phyloP scores from a whole-genome alignment of 2,797 vertebrate species.

The Myotis daubentonii region DNA sequence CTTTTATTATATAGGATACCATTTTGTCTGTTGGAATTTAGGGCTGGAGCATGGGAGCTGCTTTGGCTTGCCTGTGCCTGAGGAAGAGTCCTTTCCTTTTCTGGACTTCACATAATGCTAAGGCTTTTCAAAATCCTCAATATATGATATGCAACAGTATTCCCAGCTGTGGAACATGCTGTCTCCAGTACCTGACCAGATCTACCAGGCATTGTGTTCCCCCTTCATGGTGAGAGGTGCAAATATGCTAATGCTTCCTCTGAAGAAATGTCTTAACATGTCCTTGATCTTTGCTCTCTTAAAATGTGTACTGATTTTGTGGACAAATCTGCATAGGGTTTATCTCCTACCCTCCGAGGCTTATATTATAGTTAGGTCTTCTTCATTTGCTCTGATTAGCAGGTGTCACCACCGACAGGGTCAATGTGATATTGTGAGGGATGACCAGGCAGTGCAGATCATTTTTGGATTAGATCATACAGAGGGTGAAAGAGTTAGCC shows the following conservation, averaged over 20 bases:
- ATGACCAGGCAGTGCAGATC: background rate
- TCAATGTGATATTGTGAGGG: background rate
- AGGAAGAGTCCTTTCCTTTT: background rate
- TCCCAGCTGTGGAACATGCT: background rate
- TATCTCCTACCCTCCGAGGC: background rate
- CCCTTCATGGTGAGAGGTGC: background rate
- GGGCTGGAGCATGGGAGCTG: background rate
- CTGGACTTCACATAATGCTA: background rate
- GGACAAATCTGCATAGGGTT: background rate
- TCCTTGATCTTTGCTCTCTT: background rate
- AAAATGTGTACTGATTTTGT: background rate
- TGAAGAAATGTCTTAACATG: background rate
- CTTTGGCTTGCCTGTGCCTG: background rate
- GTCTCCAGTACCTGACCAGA: background rate
- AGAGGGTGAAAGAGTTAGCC: background rate
- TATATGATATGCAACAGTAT: background rate
- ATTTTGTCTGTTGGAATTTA: background rate
- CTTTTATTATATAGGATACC: no score
- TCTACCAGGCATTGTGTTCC: no score
- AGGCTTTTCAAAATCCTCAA: accelerated
- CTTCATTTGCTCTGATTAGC: background rate
- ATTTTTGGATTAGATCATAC: background rate
- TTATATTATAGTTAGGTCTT: background rate
- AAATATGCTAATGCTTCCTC: background rate
- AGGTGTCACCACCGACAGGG: background rate